Evolutionary conservation across 2,113 vertebrate genomes (phyloP), one percentile per base, ranked within the genome.

Genomic region (Morone chrysops): DNA sequence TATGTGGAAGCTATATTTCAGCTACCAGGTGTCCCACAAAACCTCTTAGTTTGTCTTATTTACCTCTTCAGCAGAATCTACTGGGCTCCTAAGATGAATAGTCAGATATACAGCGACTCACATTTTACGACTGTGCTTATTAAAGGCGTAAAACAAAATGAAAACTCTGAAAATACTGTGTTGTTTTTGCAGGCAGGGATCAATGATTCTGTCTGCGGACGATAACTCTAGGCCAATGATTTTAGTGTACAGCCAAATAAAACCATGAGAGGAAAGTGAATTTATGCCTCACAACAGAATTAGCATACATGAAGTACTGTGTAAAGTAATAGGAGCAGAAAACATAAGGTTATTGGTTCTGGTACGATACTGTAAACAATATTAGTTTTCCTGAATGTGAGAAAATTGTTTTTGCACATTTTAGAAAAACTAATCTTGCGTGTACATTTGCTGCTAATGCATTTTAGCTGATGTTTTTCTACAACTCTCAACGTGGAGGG

Each of bases 141-240:
- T 91, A 84, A 91, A 85, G 87, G 60, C 57, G 54, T 88, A 86
- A 50, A 87, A 90, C 70, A 81, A 85, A 38, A 18, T 38, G 38
- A 66, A 76, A 85, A 73, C 17, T 17, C 20, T 10, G 25, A 65
- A 66, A 78, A 84, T 40, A 48, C 41, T 10, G 9, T 0, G 12
- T 54, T 66, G 50, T 84, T 74, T 81, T 70, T 63, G 56, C 31
- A 63, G 60, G 18, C 13, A 47, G 65, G 31, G 63, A 75, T 77
- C 70, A 63, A 84, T 59, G 54, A 78, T 59, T 56, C n/a, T 70
- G 22, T 82, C 53, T 1, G 4, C 62, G 10, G 14, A 61, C n/a
- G 18, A 17, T 80, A 81, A 86, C 74, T 79, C 43, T 0, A 40
- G 48, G 53, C 59, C 75, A 31, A 38, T 48, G 69, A 60, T 89